Base-by-base conservation (phyloP, 2,113 vertebrate genomes). In the Actenoides lindsayi region DNA sequence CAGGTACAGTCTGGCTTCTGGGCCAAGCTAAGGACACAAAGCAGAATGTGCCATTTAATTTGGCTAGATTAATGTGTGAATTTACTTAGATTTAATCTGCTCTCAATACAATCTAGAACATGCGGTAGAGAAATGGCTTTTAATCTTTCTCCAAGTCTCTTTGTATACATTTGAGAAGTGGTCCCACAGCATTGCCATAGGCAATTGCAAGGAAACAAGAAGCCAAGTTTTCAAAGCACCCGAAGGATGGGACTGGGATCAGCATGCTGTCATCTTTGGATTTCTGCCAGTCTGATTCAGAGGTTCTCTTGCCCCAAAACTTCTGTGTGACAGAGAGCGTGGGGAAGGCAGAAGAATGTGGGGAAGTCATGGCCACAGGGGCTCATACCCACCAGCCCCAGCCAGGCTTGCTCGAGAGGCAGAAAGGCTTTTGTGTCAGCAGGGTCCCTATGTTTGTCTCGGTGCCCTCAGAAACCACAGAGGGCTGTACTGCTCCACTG, bases 11-110 rank as follows among this genome's bases (percentile, higher is more conserved):
- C 50, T 80, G 86, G 74, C 50, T 30, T 42, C 71, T 92, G n/a
- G 50, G 71, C 71, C 44, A 54, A 93, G 54, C 5, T 62, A 54
- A 80, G 28, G 79, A 65, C 59, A 53, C 37, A 83, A 83, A 80
- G 25, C 53, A 88, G 79, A 92, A 81, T 46, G 25, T 90, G 51
- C 25, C 51, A 20, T 80, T 95, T 92, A 78, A 91, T 63, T 51
- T 74, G 39, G 5, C 51, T 95, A 69, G 23, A 87, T 86, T 94
- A 79, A 42, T 0, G 0, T 35, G 39, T 59, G 33, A 39, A 79
- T 82, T 91, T 83, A 86, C 87, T 83, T 87, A 74, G 24, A 73
- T 48, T 37, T 74, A 68, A 69, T 73, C 16, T 76, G 25, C 41
- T 88, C 13, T 69, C 31, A 41, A 28, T 67, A 67, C 75, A 87